Evolutionary conservation across 2,888 invertebrate genomes (phyloP).

Genomic region (Ctenicera cuprea): DNA sequence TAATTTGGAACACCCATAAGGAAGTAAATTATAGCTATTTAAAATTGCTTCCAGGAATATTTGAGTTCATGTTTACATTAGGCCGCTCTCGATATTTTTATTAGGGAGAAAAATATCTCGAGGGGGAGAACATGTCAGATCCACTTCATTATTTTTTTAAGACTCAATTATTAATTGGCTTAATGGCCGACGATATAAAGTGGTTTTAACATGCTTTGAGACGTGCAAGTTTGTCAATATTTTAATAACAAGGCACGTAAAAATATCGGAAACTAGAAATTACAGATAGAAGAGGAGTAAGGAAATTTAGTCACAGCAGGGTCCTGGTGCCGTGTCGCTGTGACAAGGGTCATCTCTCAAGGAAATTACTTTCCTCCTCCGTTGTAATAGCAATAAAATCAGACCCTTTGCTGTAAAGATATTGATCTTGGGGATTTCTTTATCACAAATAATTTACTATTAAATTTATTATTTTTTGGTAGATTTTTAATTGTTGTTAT

Average conservation of each 20-base stretch:
- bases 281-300: background rate
- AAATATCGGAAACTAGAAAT: constrained; percentile 15
- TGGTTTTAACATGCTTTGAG: too few species aligned
- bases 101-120: constrained; percentile 10
- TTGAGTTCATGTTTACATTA: constrained; percentile 22
- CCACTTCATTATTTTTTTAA: background rate
- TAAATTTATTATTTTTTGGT: too few species aligned
- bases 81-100: constrained; percentile 14
- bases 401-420: background rate
- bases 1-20: constrained; percentile 58
- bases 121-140: constrained; percentile 23
- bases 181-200: background rate
- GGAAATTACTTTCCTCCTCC: constrained; percentile 1
- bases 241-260: background rate
- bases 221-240: background rate
- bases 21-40: constrained; percentile 53
- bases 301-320: constrained; percentile 22
- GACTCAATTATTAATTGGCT: background rate
- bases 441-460: background rate
- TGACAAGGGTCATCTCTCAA: constrained; percentile 28
- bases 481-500: constrained; percentile 6
- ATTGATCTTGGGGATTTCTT: constrained; percentile 15
- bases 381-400: constrained; percentile 18
- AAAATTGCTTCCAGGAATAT: constrained; percentile 37
- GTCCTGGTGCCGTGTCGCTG: constrained; percentile 27